These are phyloP conservation scores for Drosophila cognata DNA, from an alignment of 2,888 invertebrate species.

Conservation along the genomic window DNA sequence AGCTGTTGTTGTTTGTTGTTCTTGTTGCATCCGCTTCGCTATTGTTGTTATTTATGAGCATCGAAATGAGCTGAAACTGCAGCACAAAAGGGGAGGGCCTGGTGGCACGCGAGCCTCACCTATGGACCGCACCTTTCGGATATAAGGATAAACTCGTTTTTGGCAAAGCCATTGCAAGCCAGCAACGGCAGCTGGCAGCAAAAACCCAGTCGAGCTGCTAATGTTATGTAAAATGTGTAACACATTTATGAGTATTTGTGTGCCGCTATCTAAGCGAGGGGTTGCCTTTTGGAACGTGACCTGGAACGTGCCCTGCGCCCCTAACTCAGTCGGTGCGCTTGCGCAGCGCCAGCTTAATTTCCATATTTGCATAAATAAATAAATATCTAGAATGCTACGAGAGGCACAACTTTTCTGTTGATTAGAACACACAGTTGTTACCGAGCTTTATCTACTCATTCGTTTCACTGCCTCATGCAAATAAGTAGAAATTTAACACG, in stretches of 20 bases:
- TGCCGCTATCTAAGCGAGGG: constrained; percentile 64
- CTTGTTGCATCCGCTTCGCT: constrained; percentile 47
- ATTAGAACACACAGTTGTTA: constrained; percentile 43
- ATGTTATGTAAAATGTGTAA: constrained; percentile 66
- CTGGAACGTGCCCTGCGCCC: constrained; percentile 48
- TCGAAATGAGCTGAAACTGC: constrained; percentile 70
- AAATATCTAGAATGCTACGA: constrained; percentile 26
- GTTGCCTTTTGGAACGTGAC: constrained; percentile 68
- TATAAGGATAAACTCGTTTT: constrained; percentile 76
- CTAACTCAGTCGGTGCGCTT: constrained; percentile 49
- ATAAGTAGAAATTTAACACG: constrained; percentile 54
- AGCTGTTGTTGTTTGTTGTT: constrained; percentile 34
- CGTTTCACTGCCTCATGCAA: constrained; percentile 23
- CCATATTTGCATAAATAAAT: constrained; percentile 60
- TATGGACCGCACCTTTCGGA: constrained; percentile 40
- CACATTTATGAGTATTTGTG: constrained; percentile 49
- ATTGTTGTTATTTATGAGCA: constrained; percentile 78
- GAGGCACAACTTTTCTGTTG: constrained; percentile 14
- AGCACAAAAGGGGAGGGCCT: constrained; percentile 43
- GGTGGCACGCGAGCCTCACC: constrained; percentile 62
- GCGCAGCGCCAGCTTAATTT: constrained; percentile 64
- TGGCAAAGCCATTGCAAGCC: constrained; percentile 57
- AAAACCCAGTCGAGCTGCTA: constrained; percentile 39
- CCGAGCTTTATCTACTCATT: constrained; percentile 52
- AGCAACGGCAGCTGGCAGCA: constrained; percentile 53